A percentile compares a stretch with the other conserved stretches of the same genome.
These are phyloP conservation scores for Zonotrichia leucophrys DNA, from an alignment of 2,113 vertebrate genomes.

Conservation along the genomic window DNA sequence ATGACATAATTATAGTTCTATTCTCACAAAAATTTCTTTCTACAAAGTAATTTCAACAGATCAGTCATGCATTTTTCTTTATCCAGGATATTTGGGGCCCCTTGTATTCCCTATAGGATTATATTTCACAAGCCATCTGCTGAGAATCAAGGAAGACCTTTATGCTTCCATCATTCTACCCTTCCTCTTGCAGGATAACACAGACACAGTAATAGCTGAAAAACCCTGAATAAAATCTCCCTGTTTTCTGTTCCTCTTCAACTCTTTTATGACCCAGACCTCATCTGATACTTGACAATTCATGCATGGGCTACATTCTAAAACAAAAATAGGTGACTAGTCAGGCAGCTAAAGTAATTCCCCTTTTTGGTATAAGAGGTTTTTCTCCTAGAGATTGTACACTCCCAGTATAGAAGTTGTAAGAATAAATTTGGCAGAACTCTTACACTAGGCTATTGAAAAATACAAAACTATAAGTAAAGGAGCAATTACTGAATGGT, in stretches of 20 bases:
- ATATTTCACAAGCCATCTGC: constrained; percentile 37
- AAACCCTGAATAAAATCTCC: not conserved
- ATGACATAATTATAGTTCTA: not conserved
- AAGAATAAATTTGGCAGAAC: not conserved
- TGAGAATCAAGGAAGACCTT: not conserved
- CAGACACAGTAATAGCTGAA: not conserved
- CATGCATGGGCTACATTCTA: not conserved
- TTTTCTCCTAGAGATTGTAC: not conserved
- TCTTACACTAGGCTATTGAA: not conserved
- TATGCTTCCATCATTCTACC: not conserved
- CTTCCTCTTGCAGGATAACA: not conserved
- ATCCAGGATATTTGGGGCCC: not conserved
- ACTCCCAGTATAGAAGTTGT: not conserved
- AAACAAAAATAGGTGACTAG: not conserved
- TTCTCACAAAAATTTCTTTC: not conserved
- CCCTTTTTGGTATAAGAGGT: not conserved
- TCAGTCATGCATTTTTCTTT: not conserved
- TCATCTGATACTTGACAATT: not conserved
- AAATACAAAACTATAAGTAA: not conserved
- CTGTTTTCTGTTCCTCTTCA: not conserved
- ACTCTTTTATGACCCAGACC: not conserved
- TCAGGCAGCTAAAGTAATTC: not conserved
- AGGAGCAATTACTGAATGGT: not conserved
- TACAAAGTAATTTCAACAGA: not conserved
- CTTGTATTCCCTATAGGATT: not conserved